Percentiles rank a stretch among this genome's conserved stretches.
These are phyloP conservation scores for Ciconia stormi DNA, from an alignment of 2,113 vertebrate species.

Conservation along the genomic window DNA sequence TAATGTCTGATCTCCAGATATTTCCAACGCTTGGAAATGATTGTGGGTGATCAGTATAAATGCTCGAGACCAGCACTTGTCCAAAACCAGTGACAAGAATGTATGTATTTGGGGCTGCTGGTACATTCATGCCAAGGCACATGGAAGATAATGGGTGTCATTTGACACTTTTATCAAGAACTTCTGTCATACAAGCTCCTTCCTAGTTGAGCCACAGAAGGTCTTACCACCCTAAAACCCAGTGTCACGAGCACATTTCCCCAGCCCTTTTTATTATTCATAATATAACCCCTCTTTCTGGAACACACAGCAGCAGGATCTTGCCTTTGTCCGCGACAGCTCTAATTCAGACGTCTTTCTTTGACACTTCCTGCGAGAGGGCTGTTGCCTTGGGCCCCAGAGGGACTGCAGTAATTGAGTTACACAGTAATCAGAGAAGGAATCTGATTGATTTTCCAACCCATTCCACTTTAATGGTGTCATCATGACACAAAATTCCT, in stretches of 20 bases:
- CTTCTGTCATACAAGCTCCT: neutral
- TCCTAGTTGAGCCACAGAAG: neutral
- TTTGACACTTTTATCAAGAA: neutral
- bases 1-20: neutral
- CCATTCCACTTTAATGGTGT: constrained; percentile 41
- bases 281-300: neutral
- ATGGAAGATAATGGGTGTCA: neutral
- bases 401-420: constrained; percentile 28
- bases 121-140: neutral
- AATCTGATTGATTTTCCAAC: constrained; percentile 51
- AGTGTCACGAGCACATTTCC: neutral
- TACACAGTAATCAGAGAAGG: constrained; percentile 35
- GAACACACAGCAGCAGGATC: neutral
- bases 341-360: neutral
- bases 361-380: neutral
- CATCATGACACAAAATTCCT: constrained; percentile 25
- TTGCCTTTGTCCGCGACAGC: neutral
- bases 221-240: neutral
- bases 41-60: neutral
- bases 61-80: neutral
- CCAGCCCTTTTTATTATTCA: neutral
- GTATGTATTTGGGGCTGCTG: neutral
- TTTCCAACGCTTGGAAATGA: neutral
- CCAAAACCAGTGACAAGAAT: neutral
- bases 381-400: neutral